Conservation (phyloP, 2,113 vertebrate species). For the Peucedramus taeniatus region DNA sequence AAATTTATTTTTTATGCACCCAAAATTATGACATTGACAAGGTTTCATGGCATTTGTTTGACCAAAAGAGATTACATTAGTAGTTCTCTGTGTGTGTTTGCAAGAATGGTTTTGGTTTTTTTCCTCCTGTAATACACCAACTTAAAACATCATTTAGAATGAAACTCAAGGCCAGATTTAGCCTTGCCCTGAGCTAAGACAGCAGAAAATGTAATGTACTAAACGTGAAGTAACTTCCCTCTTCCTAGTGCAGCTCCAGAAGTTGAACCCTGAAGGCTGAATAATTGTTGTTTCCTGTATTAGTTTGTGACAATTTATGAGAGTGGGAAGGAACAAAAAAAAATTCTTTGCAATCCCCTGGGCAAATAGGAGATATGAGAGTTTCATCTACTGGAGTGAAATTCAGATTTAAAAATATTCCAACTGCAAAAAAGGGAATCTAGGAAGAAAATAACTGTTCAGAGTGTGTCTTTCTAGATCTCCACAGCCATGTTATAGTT, state of each 20-base stretch:
- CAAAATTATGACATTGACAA: neutral
- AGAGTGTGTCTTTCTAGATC: neutral
- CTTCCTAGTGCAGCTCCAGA: neutral
- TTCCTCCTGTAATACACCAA: neutral
- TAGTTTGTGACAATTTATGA: constrained; percentile 41
- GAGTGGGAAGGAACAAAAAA: neutral
- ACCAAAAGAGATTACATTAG: neutral
- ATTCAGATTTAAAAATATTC: constrained; percentile 21
- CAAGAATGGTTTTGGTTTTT: neutral
- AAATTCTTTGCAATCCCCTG: neutral
- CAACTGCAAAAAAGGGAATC: neutral
- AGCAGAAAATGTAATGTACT: neutral
- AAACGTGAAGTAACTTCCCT: neutral
- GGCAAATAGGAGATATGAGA: neutral
- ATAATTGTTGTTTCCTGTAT: constrained; percentile 52
- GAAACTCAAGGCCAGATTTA: constrained; percentile 1
- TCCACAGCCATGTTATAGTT: neutral
- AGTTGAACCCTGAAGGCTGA: constrained; percentile 25
- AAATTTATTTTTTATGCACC: neutral
- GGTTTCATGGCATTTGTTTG: neutral
- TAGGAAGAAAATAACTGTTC: neutral
- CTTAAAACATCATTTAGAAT: constrained; percentile 4
- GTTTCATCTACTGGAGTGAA: neutral
- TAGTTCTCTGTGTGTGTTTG: neutral
- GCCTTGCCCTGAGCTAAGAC: constrained; percentile 24